Conservation (phyloP, 1,140 invertebrate species). For the Idris sp. region DNA sequence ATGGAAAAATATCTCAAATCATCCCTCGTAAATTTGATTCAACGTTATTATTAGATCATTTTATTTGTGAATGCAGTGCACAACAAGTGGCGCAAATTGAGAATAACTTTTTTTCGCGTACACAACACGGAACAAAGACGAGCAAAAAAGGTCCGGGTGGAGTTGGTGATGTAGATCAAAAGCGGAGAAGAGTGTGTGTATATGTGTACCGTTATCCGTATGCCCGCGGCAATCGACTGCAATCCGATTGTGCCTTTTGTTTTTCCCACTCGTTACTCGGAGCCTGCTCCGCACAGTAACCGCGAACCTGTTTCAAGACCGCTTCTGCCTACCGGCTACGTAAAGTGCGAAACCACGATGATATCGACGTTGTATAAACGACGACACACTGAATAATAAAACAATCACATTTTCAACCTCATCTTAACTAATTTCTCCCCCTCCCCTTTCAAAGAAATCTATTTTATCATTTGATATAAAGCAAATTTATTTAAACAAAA, state of each 20-base stretch:
- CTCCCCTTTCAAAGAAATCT: too few relatives aligned
- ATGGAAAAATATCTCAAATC: too few relatives aligned
- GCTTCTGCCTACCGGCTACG: slow-evolving; percentile 64
- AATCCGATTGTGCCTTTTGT: slow-evolving; percentile 77
- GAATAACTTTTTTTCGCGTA: too few relatives aligned
- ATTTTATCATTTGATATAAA: too few relatives aligned
- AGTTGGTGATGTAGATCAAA: slow-evolving; percentile 57
- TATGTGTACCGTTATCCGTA: slow-evolving; percentile 70
- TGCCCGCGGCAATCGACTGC: slow-evolving; percentile 73
- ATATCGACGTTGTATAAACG: too few relatives aligned
- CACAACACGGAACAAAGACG: not conserved
- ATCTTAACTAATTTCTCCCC: too few relatives aligned
- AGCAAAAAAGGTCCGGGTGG: not conserved
- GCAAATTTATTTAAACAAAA: too few relatives aligned
- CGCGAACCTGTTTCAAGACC: slow-evolving; percentile 74
- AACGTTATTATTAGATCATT: too few relatives aligned
- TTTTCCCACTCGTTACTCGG: slow-evolving; percentile 72
- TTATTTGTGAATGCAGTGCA: too few relatives aligned
- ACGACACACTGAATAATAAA: slow-evolving; percentile 37
- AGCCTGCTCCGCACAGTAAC: slow-evolving; percentile 72
- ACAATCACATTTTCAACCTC: slow-evolving; percentile 23
- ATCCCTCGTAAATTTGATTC: too few relatives aligned
- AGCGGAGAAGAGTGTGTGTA: slow-evolving; percentile 58
- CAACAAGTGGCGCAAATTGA: slow-evolving; percentile 16
- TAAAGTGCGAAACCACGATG: slow-evolving; percentile 56